Conservation (phyloP, 2,888 invertebrate species). For the Augiades crinisus region DNA sequence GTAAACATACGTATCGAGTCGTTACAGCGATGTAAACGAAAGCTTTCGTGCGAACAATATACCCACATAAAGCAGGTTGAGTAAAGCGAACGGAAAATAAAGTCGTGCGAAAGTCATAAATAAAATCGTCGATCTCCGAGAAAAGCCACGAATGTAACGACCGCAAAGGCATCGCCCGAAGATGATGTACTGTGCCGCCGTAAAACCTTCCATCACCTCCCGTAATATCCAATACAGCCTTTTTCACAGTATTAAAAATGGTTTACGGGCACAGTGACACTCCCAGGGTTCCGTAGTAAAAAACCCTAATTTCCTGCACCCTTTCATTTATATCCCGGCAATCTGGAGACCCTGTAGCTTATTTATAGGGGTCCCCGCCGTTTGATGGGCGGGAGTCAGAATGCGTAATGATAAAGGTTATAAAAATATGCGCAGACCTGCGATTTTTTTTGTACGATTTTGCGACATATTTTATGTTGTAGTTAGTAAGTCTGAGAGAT, state of each 20-base stretch:
- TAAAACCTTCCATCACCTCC: constrained; percentile 59
- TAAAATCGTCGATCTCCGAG: constrained; percentile 11
- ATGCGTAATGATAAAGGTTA: constrained; percentile 76
- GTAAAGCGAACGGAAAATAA: constrained; percentile 5
- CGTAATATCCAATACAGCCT: constrained; percentile 57
- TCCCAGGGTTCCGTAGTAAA: constrained; percentile 68
- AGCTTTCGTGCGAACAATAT: not conserved
- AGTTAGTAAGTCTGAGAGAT: not conserved
- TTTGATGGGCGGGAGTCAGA: constrained; percentile 74
- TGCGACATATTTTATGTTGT: constrained; percentile 4
- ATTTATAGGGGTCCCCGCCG: constrained; percentile 73
- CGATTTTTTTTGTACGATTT: constrained; percentile 34
- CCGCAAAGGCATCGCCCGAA: constrained; percentile 15
- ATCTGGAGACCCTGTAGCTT: constrained; percentile 73
- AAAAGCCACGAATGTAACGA: constrained; percentile 17
- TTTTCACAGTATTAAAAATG: constrained; percentile 74
- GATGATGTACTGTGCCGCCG: constrained; percentile 26
- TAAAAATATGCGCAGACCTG: constrained; percentile 53
- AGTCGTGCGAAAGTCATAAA: constrained; percentile 16
- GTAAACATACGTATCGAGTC: too few species aligned
- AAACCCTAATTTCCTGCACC: constrained; percentile 81
- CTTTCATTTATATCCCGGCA: constrained; percentile 79
- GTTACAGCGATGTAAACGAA: not conserved
- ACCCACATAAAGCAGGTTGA: constrained; percentile 9
- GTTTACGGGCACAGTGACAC: constrained; percentile 63